Conservation (phyloP, 2,113 vertebrate species). For the Atherinomorus stipes region DNA sequence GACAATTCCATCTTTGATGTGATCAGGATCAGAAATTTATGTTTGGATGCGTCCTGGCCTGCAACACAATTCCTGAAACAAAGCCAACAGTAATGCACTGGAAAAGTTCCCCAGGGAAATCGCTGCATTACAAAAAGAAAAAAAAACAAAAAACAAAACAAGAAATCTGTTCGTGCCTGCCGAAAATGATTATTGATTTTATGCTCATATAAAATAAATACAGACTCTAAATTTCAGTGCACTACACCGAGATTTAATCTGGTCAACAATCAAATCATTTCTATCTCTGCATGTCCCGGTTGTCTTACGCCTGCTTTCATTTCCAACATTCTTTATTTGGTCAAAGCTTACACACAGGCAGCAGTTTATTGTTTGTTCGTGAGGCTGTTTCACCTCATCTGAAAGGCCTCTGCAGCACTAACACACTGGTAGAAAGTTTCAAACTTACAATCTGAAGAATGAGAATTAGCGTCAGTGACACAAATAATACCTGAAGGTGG, state of each 20-base stretch:
- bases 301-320: conserved; percentile 46
- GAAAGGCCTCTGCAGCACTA: too few species aligned
- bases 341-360: neutral
- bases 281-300: conserved; percentile 46
- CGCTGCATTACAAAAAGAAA: too few species aligned
- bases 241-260: conserved; percentile 61
- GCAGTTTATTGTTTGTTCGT: too few species aligned
- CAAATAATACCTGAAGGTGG: too few species aligned
- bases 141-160: conserved; percentile 35
- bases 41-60: conserved; percentile 22
- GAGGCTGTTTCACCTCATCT: too few species aligned
- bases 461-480: too few species aligned
- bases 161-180: conserved; percentile 57
- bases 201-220: conserved; percentile 70
- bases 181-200: conserved; percentile 73
- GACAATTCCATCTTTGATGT: conserved; percentile 37
- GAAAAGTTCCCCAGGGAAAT: conserved; percentile 34
- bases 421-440: too few species aligned
- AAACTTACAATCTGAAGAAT: too few species aligned
- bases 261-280: conserved; percentile 68
- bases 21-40: conserved; percentile 10
- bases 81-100: conserved; percentile 34
- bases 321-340: conserved; percentile 48
- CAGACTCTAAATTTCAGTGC: conserved; percentile 55
- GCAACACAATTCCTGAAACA: conserved; percentile 25